Evolutionary conservation across 2,888 invertebrate genomes (phyloP), one percentile per base, ranked within the genome.

Genomic region (Epirrita christyi): DNA sequence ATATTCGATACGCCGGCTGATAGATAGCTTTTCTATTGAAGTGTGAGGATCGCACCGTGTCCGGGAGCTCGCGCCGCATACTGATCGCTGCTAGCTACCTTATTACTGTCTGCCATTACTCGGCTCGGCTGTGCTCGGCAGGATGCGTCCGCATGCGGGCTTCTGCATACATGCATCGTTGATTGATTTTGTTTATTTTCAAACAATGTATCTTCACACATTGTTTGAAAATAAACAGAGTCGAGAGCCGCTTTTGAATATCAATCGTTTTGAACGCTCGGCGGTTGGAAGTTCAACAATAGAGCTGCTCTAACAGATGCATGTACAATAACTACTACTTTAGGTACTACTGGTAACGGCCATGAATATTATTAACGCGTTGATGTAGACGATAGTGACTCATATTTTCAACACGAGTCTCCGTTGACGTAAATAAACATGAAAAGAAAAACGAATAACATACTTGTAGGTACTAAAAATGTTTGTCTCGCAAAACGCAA

Each of bases 1-100:
- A 89, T 88, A 91, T 91, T 88, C 91, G 84, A 83, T 86, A 79
- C 87, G 81, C 76, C 64, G 83, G 85, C 80, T 75, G 71, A 71
- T 85, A 81, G 83, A 85, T 86, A 83, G 80, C 80, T 81, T 80
- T 81, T 76, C 85, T 83, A 86, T 88, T 86, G 87, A 86, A 83
- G 86, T 86, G 79, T 78, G 59, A 63, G 58, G 78, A 76, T 73
- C 77, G 78, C 73, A 74, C 73, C 72, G 75, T 81, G 85, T 85
- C 86, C 86, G 86, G 85, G 84, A 81, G 77, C 72, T 64, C 65
- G 71, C 66, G 65, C 61, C 64, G 88, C 83, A 90, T 90, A 88
- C 78, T 86, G 87, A 88, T 86, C 65, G 72, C 38, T 34, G 49
- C 41, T 49, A 48, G 28, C 28, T n/a, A n/a, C n/a, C 32, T 32